Evolutionary conservation across 2,888 invertebrate genomes (phyloP), one percentile per base, ranked within the genome.

Genomic region (Pasiphila rectangulata): DNA sequence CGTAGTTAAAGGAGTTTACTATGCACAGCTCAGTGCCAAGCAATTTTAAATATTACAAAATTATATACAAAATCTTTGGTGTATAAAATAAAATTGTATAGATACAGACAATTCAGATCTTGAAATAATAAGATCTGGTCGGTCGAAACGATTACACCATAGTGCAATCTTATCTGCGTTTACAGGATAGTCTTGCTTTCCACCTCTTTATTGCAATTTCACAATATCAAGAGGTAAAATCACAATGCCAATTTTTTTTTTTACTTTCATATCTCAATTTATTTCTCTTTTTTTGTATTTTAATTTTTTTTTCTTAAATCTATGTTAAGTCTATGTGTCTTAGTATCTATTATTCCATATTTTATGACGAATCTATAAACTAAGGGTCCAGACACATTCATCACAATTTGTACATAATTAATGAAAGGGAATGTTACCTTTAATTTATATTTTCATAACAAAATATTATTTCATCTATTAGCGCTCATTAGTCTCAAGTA

Each of bases 391-490:
- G 81, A 87, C 87, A 83, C 87, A 83, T 86, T 82, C 83, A 79
- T 77, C 80, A 77, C 79, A 78, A 81, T 82, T 85, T 82, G 77
- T 82, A 85, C 82, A 79, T 75, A 69, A 57, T 60, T 64, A 73
- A 84, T 85, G 88, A 87, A 87, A 86, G 87, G n/a, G 87, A 88
- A 88, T 88, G 88, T 88, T 83, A 88, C 88, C 88, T 86, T 80
- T 87, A 87, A 84, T 88, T 88, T 87, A 88, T 80, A 87, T 72
- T 68, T 83, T 83, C 79, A 75, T 79, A 79, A 80, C 82, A 87
- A 86, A 87, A 87, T 84, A 83, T 75, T 69, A 68, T 56, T 63
- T 63, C 72, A 67, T 64, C 61, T 70, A 65, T 72, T 71, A 68
- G 66, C 69, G 57, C 75, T 74, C 67, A 79, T 78, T 82, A 85